Conservation (phyloP, 2,113 vertebrate species). For the Rhineura floridana region DNA sequence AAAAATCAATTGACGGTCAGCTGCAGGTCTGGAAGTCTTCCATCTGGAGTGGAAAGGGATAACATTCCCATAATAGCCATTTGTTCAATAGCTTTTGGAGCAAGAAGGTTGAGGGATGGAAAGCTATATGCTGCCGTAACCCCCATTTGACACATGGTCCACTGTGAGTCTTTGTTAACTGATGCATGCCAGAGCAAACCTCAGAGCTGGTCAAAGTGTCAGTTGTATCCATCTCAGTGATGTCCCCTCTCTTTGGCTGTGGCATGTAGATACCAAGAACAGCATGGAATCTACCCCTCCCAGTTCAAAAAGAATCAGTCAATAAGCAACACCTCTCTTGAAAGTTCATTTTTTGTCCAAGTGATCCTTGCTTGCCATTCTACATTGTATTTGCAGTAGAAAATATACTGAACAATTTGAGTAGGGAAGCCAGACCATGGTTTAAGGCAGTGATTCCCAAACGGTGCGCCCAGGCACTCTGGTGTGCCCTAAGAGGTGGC, state of each 20-base stretch:
- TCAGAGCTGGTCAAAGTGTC: background rate
- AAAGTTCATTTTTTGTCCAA: background rate
- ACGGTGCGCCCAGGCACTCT: too few species aligned
- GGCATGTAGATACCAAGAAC: background rate
- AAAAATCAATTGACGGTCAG: background rate
- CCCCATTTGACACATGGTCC: background rate
- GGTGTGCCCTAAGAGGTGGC: too few species aligned
- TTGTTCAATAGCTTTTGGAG: background rate
- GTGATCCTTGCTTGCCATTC: background rate
- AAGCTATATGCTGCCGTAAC: background rate
- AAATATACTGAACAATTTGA: background rate
- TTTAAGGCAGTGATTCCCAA: too few species aligned
- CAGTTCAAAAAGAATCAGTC: too few species aligned
- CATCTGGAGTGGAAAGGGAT: background rate
- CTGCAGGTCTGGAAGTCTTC: background rate
- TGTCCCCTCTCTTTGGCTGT: background rate
- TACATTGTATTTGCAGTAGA: background rate
- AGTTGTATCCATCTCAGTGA: background rate
- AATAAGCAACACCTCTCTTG: background rate
- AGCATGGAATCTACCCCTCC: background rate
- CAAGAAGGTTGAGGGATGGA: background rate
- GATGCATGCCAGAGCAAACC: constrained; percentile 1
- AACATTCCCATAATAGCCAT: background rate
- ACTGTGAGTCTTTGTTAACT: background rate
- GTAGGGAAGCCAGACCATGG: background rate